Percentiles rank a stretch among this genome's conserved stretches.
Evolutionary conservation across 2,797 vertebrate species (phyloP).

Genomic region (Gambelia wislizenii): DNA sequence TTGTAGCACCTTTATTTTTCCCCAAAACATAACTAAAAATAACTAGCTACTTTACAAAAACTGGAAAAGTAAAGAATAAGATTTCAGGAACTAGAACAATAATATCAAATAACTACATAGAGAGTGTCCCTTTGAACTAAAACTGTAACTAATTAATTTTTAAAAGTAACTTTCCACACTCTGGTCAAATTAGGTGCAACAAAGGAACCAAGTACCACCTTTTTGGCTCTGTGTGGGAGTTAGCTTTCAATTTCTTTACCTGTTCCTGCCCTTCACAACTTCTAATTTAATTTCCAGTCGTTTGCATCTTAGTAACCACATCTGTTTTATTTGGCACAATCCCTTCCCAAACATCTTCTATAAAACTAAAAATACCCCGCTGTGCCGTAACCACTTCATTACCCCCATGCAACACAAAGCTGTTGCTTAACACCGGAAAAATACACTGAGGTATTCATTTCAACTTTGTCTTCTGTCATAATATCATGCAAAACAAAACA

Average conservation of each 20-base stretch:
- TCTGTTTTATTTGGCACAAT: constrained; percentile 63
- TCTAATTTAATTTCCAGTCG: constrained; percentile 57
- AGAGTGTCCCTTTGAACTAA: no score
- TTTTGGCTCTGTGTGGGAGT: not conserved
- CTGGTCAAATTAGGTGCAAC: not conserved
- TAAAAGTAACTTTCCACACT: not conserved
- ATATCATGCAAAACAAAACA: constrained; percentile 74
- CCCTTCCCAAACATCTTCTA: constrained; percentile 64
- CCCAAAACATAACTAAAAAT: no score
- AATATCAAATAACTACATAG: no score
- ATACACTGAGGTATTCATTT: constrained; percentile 56
- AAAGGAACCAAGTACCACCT: not conserved
- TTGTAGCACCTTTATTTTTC: no score
- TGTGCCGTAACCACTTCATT: constrained; percentile 62
- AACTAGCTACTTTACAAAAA: no score
- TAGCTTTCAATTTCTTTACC: constrained; percentile 40
- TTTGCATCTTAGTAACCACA: constrained; percentile 59
- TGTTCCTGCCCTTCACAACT: constrained; percentile 51
- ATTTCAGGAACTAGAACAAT: no score
- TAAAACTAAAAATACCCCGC: constrained; percentile 72
- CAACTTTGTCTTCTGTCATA: constrained; percentile 69
- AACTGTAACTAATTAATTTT: not conserved
- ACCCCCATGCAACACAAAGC: constrained; percentile 58
- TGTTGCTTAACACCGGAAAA: constrained; percentile 61
- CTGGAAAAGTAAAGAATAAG: no score